Evolutionary conservation across 2,888 invertebrate species (phyloP).

Genomic region (Bhutanitis thaidina): DNA sequence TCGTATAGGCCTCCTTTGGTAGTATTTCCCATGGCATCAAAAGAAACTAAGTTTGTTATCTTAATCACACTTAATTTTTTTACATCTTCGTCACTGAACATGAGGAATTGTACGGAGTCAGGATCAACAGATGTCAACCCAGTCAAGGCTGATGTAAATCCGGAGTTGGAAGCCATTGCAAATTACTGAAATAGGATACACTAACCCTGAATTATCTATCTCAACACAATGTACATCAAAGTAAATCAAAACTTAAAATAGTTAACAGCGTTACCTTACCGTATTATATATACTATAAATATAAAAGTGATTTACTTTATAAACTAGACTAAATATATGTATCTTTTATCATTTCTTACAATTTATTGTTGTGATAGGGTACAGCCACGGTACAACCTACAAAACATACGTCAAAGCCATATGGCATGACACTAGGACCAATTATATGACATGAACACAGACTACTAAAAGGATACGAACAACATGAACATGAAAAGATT

Average conservation of each 20-base stretch:
- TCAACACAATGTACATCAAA: neutral
- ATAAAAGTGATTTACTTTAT: too few species aligned
- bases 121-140: slow-evolving; percentile 61
- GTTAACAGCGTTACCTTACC: neutral
- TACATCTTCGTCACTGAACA: slow-evolving; percentile 89
- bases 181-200: slow-evolving; percentile 16
- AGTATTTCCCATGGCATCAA: slow-evolving; percentile 91
- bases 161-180: slow-evolving; percentile 53
- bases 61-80: slow-evolving; percentile 89
- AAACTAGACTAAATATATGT: too few species aligned
- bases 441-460: too few species aligned
- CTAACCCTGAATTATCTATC: slow-evolving; percentile 1
- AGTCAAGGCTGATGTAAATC: slow-evolving; percentile 44
- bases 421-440: too few species aligned
- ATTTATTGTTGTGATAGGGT: too few species aligned
- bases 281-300: neutral
- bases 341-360: too few species aligned
- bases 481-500: too few species aligned
- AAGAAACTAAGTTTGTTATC: slow-evolving; percentile 87
- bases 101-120: slow-evolving; percentile 80
- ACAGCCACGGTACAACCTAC: too few species aligned
- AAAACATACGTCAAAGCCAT: too few species aligned
- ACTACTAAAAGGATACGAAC: too few species aligned
- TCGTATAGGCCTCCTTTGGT: slow-evolving; percentile 95
- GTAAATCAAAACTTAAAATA: neutral